These are phyloP conservation scores for Antitype chi DNA, from an alignment of 2,888 invertebrate species.

Conservation along the genomic window DNA sequence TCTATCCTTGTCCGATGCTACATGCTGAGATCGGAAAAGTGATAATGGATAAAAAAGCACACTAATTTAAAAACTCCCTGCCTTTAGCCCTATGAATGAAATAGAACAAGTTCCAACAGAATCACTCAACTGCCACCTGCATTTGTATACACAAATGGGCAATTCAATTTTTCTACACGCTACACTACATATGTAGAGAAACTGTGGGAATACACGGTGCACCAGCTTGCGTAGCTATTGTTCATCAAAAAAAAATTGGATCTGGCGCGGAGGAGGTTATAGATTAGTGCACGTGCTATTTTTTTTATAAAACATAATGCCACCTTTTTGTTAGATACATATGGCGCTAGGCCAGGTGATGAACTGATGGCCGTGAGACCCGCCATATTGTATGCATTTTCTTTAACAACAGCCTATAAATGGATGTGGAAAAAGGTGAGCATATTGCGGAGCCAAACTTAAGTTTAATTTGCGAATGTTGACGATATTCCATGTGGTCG, in stretches of 20 bases:
- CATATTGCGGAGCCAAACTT: not conserved
- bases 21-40: not conserved
- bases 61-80: not conserved
- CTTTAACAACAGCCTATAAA: not conserved
- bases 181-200: conserved; percentile 73
- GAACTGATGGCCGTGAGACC: conserved; percentile 54
- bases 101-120: conserved; percentile 14
- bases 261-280: conserved; percentile 44
- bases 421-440: not conserved
- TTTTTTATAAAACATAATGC: conserved; percentile 39
- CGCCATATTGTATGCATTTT: conserved; percentile 37
- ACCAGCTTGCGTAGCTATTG: conserved; percentile 50
- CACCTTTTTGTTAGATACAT: conserved; percentile 47
- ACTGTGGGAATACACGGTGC: conserved; percentile 76
- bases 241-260: conserved; percentile 46
- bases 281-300: conserved; percentile 70
- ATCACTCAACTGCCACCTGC: conserved; percentile 39
- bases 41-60: not conserved
- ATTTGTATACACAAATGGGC: conserved; percentile 9
- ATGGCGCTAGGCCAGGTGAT: conserved; percentile 64
- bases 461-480: conserved; percentile 14
- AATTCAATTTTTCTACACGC: conserved; percentile 28
- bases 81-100: conserved; percentile 1
- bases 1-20: not conserved
- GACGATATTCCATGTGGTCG: conserved; percentile 30